phyloP scores from a whole-genome alignment of 1,140 invertebrate genomes.

The Drosophila equinoxialis region DNA sequence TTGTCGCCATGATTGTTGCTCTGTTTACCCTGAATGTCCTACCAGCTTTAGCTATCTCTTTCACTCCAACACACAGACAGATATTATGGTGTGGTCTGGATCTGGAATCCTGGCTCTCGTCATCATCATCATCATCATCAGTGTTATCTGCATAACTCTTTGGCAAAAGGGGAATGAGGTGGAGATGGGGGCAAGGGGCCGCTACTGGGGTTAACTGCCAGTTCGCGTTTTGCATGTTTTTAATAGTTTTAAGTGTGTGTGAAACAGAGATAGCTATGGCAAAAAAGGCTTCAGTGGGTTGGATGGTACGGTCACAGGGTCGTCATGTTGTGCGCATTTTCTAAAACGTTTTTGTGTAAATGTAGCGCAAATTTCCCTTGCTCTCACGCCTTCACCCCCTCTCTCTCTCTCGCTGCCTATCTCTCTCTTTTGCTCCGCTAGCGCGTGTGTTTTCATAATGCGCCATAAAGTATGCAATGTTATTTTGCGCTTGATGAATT shows the following conservation, averaged over 20 bases:
- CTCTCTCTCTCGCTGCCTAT: not conserved
- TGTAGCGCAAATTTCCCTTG: conserved; percentile 68
- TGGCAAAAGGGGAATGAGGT: conserved; percentile 17
- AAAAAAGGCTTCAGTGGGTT: not conserved
- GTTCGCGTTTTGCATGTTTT: conserved; percentile 69
- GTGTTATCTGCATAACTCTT: conserved; percentile 67
- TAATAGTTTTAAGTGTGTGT: conserved; percentile 58
- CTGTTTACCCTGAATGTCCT: conserved; percentile 42
- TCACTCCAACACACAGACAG: conserved; percentile 14
- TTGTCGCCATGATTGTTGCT: conserved; percentile 68
- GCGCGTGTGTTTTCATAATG: conserved; percentile 79
- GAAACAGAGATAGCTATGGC: not conserved
- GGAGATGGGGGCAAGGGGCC: too few species aligned
- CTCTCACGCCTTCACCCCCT: not conserved
- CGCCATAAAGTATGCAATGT: conserved; percentile 82
- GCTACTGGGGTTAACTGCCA: conserved; percentile 59
- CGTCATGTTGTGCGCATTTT: conserved; percentile 70
- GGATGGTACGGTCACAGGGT: conserved; percentile 18
- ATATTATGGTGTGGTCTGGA: conserved; percentile 29
- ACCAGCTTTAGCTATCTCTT: conserved; percentile 5
- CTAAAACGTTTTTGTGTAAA: conserved; percentile 79
- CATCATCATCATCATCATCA: conserved; percentile 34
- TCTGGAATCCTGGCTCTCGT: conserved; percentile 29
- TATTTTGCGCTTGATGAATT: conserved; percentile 81
- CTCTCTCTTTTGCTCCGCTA: not conserved